A percentile compares a stretch with the other conserved stretches of the same genome.
Evolutionary conservation across 1,140 invertebrate species (phyloP).

Genomic region (Magallana gigas): DNA sequence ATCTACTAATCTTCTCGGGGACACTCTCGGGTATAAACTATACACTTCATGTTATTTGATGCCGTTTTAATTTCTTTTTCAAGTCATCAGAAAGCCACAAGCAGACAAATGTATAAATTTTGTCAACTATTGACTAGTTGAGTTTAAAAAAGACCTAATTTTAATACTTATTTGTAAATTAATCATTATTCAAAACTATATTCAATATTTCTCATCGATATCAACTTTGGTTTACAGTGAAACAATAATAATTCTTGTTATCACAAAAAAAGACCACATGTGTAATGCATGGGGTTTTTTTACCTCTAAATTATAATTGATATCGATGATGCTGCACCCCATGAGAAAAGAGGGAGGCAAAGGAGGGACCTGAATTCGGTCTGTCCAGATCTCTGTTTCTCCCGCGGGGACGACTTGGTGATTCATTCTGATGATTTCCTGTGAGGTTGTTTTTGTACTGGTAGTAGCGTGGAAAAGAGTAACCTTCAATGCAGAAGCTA

Average conservation of each 20-base stretch:
- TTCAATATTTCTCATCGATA: no score
- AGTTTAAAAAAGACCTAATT: no score
- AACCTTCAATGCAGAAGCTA: constrained; percentile 56
- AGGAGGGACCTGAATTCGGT: constrained; percentile 86
- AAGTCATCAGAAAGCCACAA: no score
- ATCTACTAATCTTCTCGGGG: no score
- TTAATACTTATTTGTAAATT: no score
- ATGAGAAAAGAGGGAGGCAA: constrained; percentile 96
- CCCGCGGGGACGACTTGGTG: constrained; percentile 55
- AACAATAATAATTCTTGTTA: constrained; percentile 77
- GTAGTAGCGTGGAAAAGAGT: constrained; percentile 65
- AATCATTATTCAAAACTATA: no score
- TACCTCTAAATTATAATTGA: constrained; percentile 96
- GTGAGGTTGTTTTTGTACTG: constrained; percentile 25
- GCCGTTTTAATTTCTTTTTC: no score
- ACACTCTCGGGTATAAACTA: no score
- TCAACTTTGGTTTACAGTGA: no score
- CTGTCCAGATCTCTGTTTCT: constrained; percentile 54
- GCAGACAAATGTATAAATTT: no score
- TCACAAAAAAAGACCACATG: background rate
- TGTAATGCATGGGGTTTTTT: constrained; percentile 77
- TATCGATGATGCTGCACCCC: constrained; percentile 95
- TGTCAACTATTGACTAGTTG: no score
- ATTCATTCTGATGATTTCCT: constrained; percentile 61
- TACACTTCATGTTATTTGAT: no score